Conservation (phyloP, 2,113 vertebrate species). For the Notechis scutatus region DNA sequence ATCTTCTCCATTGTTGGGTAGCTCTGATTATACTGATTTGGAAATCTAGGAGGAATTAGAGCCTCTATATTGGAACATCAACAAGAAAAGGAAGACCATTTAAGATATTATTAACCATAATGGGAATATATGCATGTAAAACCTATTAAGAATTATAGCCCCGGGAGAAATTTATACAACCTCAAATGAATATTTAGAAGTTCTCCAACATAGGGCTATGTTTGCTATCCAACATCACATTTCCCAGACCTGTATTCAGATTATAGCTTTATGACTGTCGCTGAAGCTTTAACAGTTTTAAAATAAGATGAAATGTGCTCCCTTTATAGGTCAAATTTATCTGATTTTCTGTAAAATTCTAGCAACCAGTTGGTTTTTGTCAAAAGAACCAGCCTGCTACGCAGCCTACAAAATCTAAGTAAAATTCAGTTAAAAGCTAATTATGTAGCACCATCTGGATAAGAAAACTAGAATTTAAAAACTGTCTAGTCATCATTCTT, state of each 20-base stretch:
- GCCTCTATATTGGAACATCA: not conserved
- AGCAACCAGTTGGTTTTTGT: constrained; percentile 23
- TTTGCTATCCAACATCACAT: not conserved
- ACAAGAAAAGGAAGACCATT: not conserved
- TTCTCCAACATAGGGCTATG: not conserved
- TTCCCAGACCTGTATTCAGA: not conserved
- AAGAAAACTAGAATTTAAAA: constrained; percentile 14
- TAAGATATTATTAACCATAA: not conserved
- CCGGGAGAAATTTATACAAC: not conserved
- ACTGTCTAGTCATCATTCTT: not conserved
- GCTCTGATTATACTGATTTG: not conserved
- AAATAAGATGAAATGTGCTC: not conserved
- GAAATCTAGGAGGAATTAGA: not conserved
- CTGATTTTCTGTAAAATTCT: not conserved
- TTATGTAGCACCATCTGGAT: constrained; percentile 16
- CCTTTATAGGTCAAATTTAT: not conserved
- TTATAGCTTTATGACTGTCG: not conserved
- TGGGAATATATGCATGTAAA: not conserved
- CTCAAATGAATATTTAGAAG: not conserved
- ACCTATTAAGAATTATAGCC: not conserved
- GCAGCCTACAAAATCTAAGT: constrained; percentile 17
- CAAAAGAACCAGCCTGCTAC: not conserved
- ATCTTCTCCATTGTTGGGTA: not conserved
- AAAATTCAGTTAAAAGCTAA: constrained; percentile 12
- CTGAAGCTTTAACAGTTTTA: constrained; percentile 2